Evolutionary conservation across 2,797 vertebrate genomes (phyloP).

Genomic region (Bryconaethiops microstoma): DNA sequence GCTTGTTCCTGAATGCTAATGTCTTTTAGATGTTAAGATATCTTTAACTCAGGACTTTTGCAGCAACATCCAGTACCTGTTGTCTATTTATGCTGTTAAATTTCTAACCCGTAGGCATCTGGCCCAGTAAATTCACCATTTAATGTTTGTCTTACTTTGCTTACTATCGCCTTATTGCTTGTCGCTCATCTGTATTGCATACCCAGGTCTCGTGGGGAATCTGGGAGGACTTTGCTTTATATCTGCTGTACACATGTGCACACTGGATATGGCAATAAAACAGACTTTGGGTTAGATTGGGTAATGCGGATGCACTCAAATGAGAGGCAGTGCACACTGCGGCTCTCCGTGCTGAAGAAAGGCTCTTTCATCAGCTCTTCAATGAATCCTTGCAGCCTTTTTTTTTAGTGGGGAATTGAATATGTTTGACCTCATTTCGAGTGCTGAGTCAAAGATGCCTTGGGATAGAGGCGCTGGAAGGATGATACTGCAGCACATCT

Average conservation of each 20-base stretch:
- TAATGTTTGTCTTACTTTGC: background rate
- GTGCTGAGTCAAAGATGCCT: slow-evolving; percentile 24
- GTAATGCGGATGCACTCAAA: background rate
- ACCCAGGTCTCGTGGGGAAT: background rate
- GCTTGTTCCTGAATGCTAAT: background rate
- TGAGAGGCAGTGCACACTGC: background rate
- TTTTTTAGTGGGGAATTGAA: slow-evolving; percentile 7
- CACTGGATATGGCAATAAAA: background rate
- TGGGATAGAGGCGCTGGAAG: slow-evolving; percentile 2
- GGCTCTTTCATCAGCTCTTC: background rate
- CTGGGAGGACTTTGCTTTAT: too few relatives aligned
- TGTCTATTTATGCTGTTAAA: background rate
- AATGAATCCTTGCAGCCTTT: slow-evolving; percentile 17
- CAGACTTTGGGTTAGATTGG: background rate
- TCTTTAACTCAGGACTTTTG: too few relatives aligned
- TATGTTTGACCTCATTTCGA: slow-evolving; percentile 32
- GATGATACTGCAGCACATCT: slow-evolving; percentile 8
- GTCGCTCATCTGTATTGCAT: too few relatives aligned
- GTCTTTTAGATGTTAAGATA: too few relatives aligned
- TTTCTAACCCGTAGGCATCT: background rate
- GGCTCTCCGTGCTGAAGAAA: background rate
- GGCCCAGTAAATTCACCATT: background rate
- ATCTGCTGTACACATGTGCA: background rate
- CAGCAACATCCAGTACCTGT: too few relatives aligned
- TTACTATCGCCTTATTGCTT: background rate